phyloP scores from a whole-genome alignment of 2,113 vertebrate species.

The Dicrurus megarhynchus region DNA sequence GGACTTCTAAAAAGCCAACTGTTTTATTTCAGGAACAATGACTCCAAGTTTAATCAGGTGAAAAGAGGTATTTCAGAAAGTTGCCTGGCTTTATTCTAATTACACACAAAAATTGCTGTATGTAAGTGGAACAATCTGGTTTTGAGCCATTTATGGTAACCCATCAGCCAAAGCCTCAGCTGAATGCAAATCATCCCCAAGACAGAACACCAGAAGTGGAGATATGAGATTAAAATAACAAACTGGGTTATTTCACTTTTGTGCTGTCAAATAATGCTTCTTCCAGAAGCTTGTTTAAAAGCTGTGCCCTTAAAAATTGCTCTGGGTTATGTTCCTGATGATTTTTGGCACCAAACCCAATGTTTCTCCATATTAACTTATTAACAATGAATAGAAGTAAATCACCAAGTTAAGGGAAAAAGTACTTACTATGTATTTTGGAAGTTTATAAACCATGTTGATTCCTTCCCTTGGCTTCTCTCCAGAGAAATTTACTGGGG shows the following conservation, averaged over 20 bases:
- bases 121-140: not conserved
- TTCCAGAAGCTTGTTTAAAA: slow-evolving; percentile 72
- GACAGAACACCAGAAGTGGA: slow-evolving; percentile 31
- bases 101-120: not conserved
- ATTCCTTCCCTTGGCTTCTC: slow-evolving; percentile 12
- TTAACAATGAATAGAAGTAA: slow-evolving; percentile 61
- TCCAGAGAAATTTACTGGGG: slow-evolving; percentile 15
- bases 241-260: slow-evolving; percentile 54
- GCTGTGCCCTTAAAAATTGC: slow-evolving; percentile 56
- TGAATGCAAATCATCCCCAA: slow-evolving; percentile 34
- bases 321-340: slow-evolving; percentile 71
- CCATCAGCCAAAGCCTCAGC: not conserved
- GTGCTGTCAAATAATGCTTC: slow-evolving; percentile 68
- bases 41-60: slow-evolving; percentile 10
- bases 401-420: slow-evolving; percentile 52
- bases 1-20: not conserved
- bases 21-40: not conserved
- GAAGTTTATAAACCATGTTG: slow-evolving; percentile 52
- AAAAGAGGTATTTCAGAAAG: slow-evolving; percentile 1
- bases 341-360: slow-evolving; percentile 62
- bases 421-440: slow-evolving; percentile 22
- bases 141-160: slow-evolving; percentile 45
- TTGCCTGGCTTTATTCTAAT: not conserved
- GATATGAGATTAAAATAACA: slow-evolving; percentile 52
- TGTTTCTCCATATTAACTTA: slow-evolving; percentile 65